Percentiles rank a stretch among this genome's conserved stretches.
phyloP scores from a whole-genome alignment of 2,888 invertebrate genomes.

The Cinara cedri region DNA sequence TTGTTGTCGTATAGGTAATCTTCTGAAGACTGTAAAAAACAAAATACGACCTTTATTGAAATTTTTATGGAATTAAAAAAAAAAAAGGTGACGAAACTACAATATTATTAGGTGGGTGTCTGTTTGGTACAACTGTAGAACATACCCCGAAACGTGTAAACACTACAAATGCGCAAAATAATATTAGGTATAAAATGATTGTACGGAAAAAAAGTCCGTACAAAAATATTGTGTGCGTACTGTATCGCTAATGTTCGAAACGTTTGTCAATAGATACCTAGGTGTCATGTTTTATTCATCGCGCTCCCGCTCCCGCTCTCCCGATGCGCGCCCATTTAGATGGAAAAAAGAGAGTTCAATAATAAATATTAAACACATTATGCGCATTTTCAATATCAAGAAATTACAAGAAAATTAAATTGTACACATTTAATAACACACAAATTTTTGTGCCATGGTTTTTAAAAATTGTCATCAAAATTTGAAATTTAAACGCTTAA shows the following conservation, averaged over 20 bases:
- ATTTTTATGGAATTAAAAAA: background rate
- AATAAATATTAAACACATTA: background rate
- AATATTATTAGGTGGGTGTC: background rate
- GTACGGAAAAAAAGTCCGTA: background rate
- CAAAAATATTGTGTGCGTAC: background rate
- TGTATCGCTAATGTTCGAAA: constrained; percentile 20
- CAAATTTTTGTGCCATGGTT: too few relatives aligned
- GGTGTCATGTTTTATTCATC: background rate
- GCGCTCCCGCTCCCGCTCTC: background rate
- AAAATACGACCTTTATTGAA: background rate
- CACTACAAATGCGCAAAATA: constrained; percentile 9
- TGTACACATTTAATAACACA: too few relatives aligned
- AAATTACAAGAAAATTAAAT: too few relatives aligned
- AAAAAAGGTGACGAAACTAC: background rate
- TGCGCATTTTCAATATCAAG: too few relatives aligned
- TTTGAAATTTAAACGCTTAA: too few relatives aligned
- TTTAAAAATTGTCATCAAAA: too few relatives aligned
- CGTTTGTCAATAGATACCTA: constrained; percentile 32
- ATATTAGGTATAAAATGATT: background rate
- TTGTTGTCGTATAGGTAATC: constrained; percentile 8
- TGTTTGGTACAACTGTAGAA: background rate
- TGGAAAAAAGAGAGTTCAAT: background rate
- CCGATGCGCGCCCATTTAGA: background rate
- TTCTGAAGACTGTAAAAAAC: background rate
- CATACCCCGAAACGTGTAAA: constrained; percentile 33